phyloP scores from a whole-genome alignment of 2,797 vertebrate genomes.

The Cyprinodon diabolis region DNA sequence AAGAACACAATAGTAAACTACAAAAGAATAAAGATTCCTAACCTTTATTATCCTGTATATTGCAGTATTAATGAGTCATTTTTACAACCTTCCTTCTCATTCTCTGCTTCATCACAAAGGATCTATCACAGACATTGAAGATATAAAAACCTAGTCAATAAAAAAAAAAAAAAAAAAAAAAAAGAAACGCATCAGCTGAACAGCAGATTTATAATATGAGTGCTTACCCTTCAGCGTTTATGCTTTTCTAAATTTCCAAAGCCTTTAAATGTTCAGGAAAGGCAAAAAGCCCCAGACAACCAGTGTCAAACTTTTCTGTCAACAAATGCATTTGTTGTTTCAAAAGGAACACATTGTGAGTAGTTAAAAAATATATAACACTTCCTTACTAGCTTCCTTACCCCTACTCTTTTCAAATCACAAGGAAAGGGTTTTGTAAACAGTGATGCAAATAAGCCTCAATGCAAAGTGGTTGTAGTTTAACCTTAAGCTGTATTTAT shows the following conservation, averaged over 20 bases:
- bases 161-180: not conserved
- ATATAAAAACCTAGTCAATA: not conserved
- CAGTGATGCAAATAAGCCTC: not conserved
- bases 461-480: not conserved
- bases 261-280: conserved; percentile 1
- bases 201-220: not conserved
- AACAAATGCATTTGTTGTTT: conserved; percentile 5
- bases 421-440: not conserved
- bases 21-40: not conserved
- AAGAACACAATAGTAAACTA: not conserved
- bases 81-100: not conserved
- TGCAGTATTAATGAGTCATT: not conserved
- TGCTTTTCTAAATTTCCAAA: not conserved
- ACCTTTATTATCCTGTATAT: not conserved
- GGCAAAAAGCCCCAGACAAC: not conserved
- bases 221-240: not conserved
- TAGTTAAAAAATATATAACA: not conserved
- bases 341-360: not conserved
- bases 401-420: not conserved
- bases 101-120: not conserved
- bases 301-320: conserved; percentile 2
- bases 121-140: not conserved
- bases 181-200: not conserved
- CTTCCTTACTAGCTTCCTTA: not conserved
- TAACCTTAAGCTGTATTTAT: not conserved